Conservation (phyloP, 2,113 vertebrate genomes). For the Bambusicola thoracicus region DNA sequence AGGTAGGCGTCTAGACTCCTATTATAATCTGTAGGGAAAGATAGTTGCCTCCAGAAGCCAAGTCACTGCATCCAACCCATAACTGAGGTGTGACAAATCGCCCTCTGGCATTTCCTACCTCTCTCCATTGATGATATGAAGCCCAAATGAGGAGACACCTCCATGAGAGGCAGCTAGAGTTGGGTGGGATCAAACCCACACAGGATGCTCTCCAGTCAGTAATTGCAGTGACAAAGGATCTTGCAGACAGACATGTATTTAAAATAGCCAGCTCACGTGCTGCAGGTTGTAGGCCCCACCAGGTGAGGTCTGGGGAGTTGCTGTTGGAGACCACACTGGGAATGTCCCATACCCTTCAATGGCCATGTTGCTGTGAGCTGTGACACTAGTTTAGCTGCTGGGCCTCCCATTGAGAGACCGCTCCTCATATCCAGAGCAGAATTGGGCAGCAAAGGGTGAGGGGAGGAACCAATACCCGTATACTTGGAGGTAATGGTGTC, state of each 20-base stretch:
- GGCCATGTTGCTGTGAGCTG: accelerated
- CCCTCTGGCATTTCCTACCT: constrained; percentile 25
- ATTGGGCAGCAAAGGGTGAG: not conserved
- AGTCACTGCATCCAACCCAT: accelerated
- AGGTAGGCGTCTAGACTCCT: constrained; percentile 8
- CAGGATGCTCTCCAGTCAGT: not conserved
- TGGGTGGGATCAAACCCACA: constrained; percentile 20
- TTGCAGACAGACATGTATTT: accelerated
- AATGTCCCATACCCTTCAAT: not conserved
- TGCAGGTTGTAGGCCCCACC: not conserved
- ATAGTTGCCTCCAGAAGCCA: not conserved
- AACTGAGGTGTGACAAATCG: not conserved
- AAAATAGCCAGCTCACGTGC: not conserved
- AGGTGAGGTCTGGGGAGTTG: not conserved
- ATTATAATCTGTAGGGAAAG: not conserved
- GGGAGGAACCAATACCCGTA: not conserved
- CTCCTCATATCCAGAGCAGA: accelerated
- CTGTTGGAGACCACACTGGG: not conserved
- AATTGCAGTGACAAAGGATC: not conserved
- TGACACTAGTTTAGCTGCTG: not conserved
- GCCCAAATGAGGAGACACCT: not conserved
- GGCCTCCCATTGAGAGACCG: not conserved
- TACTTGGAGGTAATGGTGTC: accelerated
- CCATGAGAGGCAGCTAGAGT: not conserved
- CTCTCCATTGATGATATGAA: not conserved